A percentile compares a stretch with the other conserved stretches of the same genome.
Evolutionary conservation across 2,797 vertebrate species (phyloP).

Genomic region (Coluber constrictor): DNA sequence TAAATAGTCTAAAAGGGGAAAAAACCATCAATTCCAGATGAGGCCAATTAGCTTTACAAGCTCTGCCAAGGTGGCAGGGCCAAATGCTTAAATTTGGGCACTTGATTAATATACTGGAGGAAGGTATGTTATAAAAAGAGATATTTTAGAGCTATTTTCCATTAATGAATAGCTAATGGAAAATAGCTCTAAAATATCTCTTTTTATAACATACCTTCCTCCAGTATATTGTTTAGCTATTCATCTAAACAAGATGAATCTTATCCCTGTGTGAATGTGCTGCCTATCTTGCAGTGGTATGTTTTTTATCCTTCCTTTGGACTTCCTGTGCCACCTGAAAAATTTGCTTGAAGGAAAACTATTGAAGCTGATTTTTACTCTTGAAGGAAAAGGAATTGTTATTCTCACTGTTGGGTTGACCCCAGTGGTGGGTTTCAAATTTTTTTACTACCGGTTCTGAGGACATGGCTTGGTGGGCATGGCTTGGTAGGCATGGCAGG

Average conservation of each 20-base stretch:
- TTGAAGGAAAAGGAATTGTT: neutral
- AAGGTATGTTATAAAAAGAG: neutral
- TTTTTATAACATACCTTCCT: too few relatives aligned
- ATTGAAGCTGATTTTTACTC: neutral
- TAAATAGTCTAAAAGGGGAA: neutral
- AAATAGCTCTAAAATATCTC: too few relatives aligned
- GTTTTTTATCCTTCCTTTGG: neutral
- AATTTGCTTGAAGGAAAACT: neutral
- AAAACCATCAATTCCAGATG: neutral
- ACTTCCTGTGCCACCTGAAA: neutral
- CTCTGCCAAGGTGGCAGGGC: neutral
- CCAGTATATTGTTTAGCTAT: too few relatives aligned
- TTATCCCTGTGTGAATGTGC: neutral
- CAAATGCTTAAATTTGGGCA: neutral
- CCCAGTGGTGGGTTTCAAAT: neutral
- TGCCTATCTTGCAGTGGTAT: neutral
- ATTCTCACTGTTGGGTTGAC: neutral
- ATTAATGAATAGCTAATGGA: too few relatives aligned
- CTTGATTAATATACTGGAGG: neutral
- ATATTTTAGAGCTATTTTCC: neutral
- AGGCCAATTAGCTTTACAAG: neutral
- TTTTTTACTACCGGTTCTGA: too few relatives aligned
- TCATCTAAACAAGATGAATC: neutral
- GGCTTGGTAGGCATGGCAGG: too few relatives aligned
- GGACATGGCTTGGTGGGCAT: too few relatives aligned